Base-by-base conservation (phyloP, 2,888 invertebrate species). In the Troglohyphantes excavatus region DNA sequence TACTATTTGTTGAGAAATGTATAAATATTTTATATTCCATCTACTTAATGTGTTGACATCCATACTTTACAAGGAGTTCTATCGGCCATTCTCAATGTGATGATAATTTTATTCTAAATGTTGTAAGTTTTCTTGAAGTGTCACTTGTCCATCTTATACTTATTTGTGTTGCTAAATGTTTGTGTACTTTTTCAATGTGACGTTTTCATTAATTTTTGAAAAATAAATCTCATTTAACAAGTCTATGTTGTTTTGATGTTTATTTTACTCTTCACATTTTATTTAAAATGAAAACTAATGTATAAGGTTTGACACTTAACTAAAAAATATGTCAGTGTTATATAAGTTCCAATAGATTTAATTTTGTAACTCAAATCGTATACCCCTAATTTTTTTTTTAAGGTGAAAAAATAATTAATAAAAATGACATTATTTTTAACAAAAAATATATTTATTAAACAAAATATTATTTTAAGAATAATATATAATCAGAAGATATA, bases 31-130 rank as follows among this genome's bases (percentile, higher is more conserved):
- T 46, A n/a, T 29, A 68, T 43, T 46, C 17, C 46, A 27, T 72
- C 72, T 72, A 72, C 72, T 72, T 72, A 72, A 46, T 39, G 17
- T n/a, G 46, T 17, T 46, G 46, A 53, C 53, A 17, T 72, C 5
- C n/a, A n/a, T 23, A 5, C 27, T n/a, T 17, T 13, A 9, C 11
- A 23, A 13, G 23, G 19, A 33, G 53, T 46, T 26, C 26, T 27
- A 46, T 72, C 27, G 73, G 65, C 65, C 83, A 73, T 46, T 75
- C 63, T 83, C 65, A 63, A 63, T 83, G 65, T 70, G 33, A 26
- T 59, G 19, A 27, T n/a, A 72, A 63, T 33, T 83, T 65, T 65
- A 65, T 67, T 68, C 59, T 68, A 33, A 61, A 21, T 78, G 78
- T 78, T 65, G 43, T 65, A 65, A 63, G 26, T 78, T 78, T 75